Percentiles rank a stretch among this genome's conserved stretches.
Conservation (phyloP, 30 jellyfish, hydroid and myxozoan species). For the Aurelia coerulea region DNA sequence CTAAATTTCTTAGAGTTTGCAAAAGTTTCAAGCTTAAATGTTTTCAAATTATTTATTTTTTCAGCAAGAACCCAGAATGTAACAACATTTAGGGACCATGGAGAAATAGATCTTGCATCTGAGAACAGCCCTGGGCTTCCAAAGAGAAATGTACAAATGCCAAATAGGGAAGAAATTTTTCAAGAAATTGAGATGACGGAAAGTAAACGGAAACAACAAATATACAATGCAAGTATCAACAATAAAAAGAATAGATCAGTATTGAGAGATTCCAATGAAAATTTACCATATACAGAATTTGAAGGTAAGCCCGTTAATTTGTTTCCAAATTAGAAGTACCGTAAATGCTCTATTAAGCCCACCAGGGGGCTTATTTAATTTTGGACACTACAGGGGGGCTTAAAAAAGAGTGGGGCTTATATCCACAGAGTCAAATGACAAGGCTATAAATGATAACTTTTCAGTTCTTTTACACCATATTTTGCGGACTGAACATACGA, state of each 20-base stretch:
- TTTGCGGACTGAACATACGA: neutral
- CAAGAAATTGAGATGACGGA: conserved; percentile 49
- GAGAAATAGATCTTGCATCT: conserved; percentile 29
- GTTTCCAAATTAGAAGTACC: neutral
- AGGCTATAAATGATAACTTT: no score
- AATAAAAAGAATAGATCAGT: neutral
- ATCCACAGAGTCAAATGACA: no score
- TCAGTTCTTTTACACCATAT: no score
- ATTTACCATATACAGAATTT: conserved; percentile 67
- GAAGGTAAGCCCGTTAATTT: conserved; percentile 6
- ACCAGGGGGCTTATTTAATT: no score
- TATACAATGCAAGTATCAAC: conserved; percentile 8
- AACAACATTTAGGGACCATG: conserved; percentile 44
- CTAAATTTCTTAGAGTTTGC: no score
- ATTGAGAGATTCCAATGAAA: conserved; percentile 54
- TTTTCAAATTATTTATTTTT: neutral
- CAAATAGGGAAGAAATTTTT: conserved; percentile 17
- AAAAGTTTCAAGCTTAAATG: no score
- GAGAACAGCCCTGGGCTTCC: conserved; percentile 22
- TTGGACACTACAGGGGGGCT: no score
- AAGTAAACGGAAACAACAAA: neutral
- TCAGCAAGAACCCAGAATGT: conserved; percentile 14
- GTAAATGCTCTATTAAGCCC: no score
- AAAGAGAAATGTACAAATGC: conserved; percentile 9
- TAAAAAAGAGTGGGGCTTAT: no score